Evolutionary conservation across 1,140 invertebrate species (phyloP).

Genomic region (Heliconius nattereri): DNA sequence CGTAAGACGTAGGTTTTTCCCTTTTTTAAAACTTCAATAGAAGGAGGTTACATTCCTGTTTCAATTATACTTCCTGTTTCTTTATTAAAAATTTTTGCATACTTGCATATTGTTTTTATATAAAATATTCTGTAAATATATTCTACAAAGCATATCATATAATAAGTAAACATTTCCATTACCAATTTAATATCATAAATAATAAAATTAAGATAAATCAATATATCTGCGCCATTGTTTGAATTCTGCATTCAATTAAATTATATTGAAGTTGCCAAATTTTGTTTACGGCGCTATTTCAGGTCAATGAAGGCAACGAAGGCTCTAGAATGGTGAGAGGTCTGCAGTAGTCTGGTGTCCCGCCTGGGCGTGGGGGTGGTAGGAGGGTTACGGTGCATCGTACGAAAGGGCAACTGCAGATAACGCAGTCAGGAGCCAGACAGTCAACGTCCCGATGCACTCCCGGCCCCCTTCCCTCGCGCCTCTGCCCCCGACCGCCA

Average conservation of each 20-base stretch:
- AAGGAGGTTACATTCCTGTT: too few relatives aligned
- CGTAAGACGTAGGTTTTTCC: too few relatives aligned
- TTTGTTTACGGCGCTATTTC: slow-evolving; percentile 46
- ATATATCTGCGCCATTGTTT: background rate
- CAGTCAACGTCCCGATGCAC: slow-evolving; percentile 78
- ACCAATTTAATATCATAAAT: background rate
- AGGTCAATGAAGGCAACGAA: slow-evolving; percentile 76
- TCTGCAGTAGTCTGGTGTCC: slow-evolving; percentile 69
- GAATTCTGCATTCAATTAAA: slow-evolving; percentile 18
- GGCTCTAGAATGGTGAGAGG: slow-evolving; percentile 64
- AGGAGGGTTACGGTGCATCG: slow-evolving; percentile 77
- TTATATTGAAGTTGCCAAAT: slow-evolving; percentile 28
- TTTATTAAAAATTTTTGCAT: background rate
- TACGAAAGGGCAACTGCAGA: slow-evolving; percentile 80
- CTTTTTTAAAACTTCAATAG: too few relatives aligned
- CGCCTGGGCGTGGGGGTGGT: slow-evolving; percentile 58
- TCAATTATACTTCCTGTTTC: too few relatives aligned
- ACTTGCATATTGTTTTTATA: background rate
- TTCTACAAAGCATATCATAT: too few relatives aligned
- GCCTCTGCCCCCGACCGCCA: slow-evolving; percentile 40
- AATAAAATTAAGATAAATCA: background rate
- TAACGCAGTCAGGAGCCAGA: slow-evolving; percentile 75
- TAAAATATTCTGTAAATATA: background rate
- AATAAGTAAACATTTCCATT: too few relatives aligned
- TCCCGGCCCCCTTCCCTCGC: slow-evolving; percentile 48